These are phyloP conservation scores for Epicauta chinensis DNA, from an alignment of 1,140 invertebrate species.

Conservation along the genomic window DNA sequence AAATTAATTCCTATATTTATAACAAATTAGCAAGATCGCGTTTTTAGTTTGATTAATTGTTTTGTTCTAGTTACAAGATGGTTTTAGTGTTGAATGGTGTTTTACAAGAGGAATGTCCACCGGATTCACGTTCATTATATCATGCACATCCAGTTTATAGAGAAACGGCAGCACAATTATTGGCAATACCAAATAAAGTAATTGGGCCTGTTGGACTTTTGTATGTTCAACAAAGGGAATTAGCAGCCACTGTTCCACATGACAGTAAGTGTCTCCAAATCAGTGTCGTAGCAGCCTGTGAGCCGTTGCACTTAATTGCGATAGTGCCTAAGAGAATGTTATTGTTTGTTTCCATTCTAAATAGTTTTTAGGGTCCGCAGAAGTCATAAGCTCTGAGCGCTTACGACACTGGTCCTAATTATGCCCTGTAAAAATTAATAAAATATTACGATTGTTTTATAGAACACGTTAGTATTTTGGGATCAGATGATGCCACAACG, in stretches of 20 bases:
- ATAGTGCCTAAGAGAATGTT: no score
- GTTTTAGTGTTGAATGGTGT: constrained; percentile 82
- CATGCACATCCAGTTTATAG: constrained; percentile 76
- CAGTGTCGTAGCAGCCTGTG: background rate
- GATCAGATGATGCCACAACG: constrained; percentile 90
- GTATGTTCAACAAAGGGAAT: constrained; percentile 85
- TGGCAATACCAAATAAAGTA: constrained; percentile 68
- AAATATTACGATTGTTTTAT: no score
- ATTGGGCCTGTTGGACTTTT: constrained; percentile 78
- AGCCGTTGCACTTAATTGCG: no score
- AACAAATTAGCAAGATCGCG: no score
- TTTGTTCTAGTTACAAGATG: constrained; percentile 49
- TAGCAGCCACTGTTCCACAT: constrained; percentile 81
- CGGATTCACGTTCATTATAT: constrained; percentile 71
- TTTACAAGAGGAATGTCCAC: constrained; percentile 75
- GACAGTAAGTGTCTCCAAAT: constrained; percentile 64
- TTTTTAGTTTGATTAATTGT: no score
- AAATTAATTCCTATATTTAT: no score
- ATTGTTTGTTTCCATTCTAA: background rate
- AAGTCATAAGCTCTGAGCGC: no score
- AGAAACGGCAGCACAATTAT: constrained; percentile 72
- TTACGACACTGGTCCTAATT: no score
- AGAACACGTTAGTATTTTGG: constrained; percentile 85
- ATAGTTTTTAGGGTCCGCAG: no score
- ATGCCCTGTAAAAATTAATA: no score